These are phyloP conservation scores for Scolopax rusticola DNA, from an alignment of 2,797 vertebrate genomes.

Conservation along the genomic window DNA sequence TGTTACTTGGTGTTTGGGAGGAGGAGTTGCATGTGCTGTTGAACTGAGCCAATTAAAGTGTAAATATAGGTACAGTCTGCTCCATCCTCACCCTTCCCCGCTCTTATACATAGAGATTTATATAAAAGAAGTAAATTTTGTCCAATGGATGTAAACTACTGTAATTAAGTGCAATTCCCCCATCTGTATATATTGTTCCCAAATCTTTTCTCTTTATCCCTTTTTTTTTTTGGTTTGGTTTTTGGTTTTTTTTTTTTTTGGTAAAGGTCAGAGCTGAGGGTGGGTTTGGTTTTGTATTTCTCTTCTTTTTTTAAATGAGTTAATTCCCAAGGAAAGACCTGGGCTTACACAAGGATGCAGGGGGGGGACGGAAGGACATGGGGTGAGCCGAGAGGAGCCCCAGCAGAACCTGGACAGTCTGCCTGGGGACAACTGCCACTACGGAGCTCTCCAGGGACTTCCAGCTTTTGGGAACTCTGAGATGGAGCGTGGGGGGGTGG, in stretches of 20 bases:
- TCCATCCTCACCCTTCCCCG: conserved; percentile 3
- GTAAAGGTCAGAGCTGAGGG: conserved; percentile 71
- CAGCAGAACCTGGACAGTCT: neutral
- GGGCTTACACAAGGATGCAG: neutral
- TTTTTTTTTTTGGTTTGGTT: too few species aligned
- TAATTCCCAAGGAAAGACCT: neutral
- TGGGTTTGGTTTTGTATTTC: conserved; percentile 39
- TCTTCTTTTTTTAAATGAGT: neutral
- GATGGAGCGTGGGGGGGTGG: neutral
- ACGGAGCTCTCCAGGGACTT: fast-evolving
- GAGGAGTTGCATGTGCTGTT: conserved; percentile 67
- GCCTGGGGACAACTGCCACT: fast-evolving
- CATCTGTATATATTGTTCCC: conserved; percentile 75
- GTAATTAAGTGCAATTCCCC: conserved; percentile 84
- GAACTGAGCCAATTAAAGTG: conserved; percentile 82
- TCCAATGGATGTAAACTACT: conserved; percentile 83
- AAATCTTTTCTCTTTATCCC: neutral
- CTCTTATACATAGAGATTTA: conserved; percentile 74
- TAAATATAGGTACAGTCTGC: conserved; percentile 75
- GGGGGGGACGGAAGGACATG: neutral
- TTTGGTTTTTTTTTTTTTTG: conserved; percentile 7
- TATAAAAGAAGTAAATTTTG: conserved; percentile 81
- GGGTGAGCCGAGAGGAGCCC: neutral
- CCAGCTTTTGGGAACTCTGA: neutral
- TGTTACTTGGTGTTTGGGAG: conserved; percentile 76